phyloP scores from a whole-genome alignment of 2,888 invertebrate genomes.

The Ophonus ardosiacus region DNA sequence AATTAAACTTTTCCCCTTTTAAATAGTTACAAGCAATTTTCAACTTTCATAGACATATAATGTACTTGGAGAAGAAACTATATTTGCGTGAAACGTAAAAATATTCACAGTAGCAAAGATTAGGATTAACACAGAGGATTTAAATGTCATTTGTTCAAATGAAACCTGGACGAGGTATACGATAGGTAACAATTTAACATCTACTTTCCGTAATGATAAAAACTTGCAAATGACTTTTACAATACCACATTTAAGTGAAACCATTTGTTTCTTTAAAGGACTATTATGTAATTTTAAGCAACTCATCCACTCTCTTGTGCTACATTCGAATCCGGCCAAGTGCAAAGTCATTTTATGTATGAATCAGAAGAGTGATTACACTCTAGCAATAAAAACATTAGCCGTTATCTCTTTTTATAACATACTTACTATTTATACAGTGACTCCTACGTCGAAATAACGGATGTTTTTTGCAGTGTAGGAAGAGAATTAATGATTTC shows the following conservation, averaged over 20 bases:
- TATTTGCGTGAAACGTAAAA: too few species aligned
- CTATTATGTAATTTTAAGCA: background rate
- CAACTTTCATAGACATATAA: too few species aligned
- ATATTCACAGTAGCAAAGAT: too few species aligned
- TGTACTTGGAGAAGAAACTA: too few species aligned
- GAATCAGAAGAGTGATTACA: background rate
- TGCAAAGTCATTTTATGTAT: background rate
- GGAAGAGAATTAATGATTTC: background rate
- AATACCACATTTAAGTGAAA: background rate
- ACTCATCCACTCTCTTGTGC: background rate
- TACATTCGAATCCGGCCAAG: conserved; percentile 8
- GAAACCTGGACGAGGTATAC: too few species aligned
- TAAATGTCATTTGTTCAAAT: too few species aligned
- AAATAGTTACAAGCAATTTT: too few species aligned
- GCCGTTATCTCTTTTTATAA: conserved; percentile 1
- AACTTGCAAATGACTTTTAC: background rate
- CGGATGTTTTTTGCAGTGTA: conserved; percentile 16
- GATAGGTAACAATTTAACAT: background rate
- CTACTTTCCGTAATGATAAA: background rate
- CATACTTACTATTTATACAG: background rate
- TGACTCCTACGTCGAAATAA: conserved; percentile 2
- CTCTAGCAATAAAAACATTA: background rate
- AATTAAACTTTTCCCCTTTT: too few species aligned
- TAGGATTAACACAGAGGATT: too few species aligned
- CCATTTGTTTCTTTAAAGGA: background rate